phyloP scores from a whole-genome alignment of 2,113 vertebrate genomes.

The Columba livia region DNA sequence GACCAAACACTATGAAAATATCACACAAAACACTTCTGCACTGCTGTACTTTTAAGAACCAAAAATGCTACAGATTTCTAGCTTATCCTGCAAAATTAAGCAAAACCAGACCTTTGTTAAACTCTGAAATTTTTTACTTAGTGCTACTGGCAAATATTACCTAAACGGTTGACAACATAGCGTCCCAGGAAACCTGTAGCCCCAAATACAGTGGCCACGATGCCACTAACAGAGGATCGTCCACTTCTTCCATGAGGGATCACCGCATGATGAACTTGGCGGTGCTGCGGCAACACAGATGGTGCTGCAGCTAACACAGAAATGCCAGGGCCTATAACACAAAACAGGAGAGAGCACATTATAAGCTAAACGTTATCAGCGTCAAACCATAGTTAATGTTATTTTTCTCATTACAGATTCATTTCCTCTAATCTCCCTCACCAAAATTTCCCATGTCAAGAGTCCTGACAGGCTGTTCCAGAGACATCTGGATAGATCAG shows the following conservation, averaged over 20 bases:
- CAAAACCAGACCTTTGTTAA: rapidly evolving
- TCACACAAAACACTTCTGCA: neutral
- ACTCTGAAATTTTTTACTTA: too few relatives aligned
- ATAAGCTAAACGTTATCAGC: neutral
- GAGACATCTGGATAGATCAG: neutral
- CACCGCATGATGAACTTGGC: slow-evolving; percentile 84
- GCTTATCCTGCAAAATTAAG: neutral
- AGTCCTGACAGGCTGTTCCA: neutral
- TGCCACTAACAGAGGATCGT: slow-evolving; percentile 90
- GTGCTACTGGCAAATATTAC: slow-evolving; percentile 63
- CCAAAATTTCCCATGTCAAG: neutral
- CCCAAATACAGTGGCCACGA: slow-evolving; percentile 94
- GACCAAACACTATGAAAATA: neutral
- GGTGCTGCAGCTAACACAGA: slow-evolving; percentile 70
- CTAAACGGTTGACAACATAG: slow-evolving; percentile 90
- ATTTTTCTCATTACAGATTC: neutral
- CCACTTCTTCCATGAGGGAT: slow-evolving; percentile 89
- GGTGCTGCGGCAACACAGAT: slow-evolving; percentile 65
- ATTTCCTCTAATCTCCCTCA: neutral
- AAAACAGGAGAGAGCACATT: neutral
- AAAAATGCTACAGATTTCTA: neutral
- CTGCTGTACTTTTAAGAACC: neutral
- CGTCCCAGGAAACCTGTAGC: slow-evolving; percentile 94
- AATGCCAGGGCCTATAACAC: slow-evolving; percentile 71
- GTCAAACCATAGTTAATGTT: neutral